Evolutionary conservation across 2,797 vertebrate genomes (phyloP), one percentile per base, ranked within the genome.

Genomic region (Ctenopoma multispine): DNA sequence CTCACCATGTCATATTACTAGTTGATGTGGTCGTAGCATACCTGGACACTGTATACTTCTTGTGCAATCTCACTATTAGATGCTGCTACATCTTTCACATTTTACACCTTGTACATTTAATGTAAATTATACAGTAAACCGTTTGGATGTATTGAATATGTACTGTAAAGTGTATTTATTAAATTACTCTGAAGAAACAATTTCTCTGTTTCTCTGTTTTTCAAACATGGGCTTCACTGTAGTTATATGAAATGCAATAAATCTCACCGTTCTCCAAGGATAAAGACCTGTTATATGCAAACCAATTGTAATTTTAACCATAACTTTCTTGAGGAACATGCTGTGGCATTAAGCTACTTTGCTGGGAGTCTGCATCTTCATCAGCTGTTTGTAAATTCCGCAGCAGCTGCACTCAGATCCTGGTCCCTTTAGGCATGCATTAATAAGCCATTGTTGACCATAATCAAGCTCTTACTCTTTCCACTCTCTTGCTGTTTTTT

Each of bases 161-260:
- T 81, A 50, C 49, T 82, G 62, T 82, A 62, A 71, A 77, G 18
- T 63, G 27, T 80, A 76, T 89, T 84, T 80, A 84, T 83, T 80
- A 60, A 81, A 80, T 66, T 17, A 48, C 0, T 46, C 12, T 9
- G 7, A 59, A 4, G 7, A n/a, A 48, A 43, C 57, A 47, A 41
- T 65, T 5, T 36, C 4, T 76, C 3, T 13, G 0, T 65, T 5
- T 36, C 4, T 76, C 3, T 13, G 0, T 59, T 59, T 31, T 58
- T 62, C 72, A 48, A 51, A 57, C 62, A 71, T 65, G 69, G 4
- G 40, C 18, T 56, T 51, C 54, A 58, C 44, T 56, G 40, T 69
- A 48, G 7, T 4, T 69, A 23, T 56, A 38, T 62, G 56, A 4
- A 75, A 49, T 55, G 34, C 63, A 69, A 64, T 68, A 61, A 53